These are phyloP conservation scores for Mercenaria mercenaria DNA, from an alignment of 1,140 invertebrate genomes.

Conservation along the genomic window DNA sequence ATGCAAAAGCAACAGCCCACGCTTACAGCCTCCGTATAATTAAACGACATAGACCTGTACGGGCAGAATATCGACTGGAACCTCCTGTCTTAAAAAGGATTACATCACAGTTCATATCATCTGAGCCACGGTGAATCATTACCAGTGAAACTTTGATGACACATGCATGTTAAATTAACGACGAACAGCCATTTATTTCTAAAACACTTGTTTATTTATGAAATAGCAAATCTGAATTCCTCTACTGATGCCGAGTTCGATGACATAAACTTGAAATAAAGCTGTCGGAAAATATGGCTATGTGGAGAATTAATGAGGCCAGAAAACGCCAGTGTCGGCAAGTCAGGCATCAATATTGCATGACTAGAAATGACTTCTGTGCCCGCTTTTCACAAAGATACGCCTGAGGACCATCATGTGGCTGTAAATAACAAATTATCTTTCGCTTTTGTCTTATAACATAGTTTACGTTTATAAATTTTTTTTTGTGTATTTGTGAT, in stretches of 20 bases:
- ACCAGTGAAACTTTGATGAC: neutral
- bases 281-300: neutral
- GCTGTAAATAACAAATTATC: neutral
- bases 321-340: neutral
- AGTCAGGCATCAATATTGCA: neutral
- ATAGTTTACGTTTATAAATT: too few relatives aligned
- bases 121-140: neutral
- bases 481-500: too few relatives aligned
- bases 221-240: neutral
- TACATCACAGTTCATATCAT: too few relatives aligned
- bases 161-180: neutral
- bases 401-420: neutral
- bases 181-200: neutral
- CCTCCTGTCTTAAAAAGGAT: too few relatives aligned
- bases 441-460: too few relatives aligned
- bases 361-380: slow-evolving; percentile 3
- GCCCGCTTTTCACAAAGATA: neutral
- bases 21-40: too few relatives aligned
- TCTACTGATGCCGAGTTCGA: neutral
- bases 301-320: neutral
- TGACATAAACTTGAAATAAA: slow-evolving; percentile 30
- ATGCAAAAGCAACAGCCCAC: too few relatives aligned
- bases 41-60: too few relatives aligned
- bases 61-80: too few relatives aligned
- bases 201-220: slow-evolving; percentile 21